Evolutionary conservation across 23 tunicate genomes (phyloP).

Genomic region (Ciona savignyi): DNA sequence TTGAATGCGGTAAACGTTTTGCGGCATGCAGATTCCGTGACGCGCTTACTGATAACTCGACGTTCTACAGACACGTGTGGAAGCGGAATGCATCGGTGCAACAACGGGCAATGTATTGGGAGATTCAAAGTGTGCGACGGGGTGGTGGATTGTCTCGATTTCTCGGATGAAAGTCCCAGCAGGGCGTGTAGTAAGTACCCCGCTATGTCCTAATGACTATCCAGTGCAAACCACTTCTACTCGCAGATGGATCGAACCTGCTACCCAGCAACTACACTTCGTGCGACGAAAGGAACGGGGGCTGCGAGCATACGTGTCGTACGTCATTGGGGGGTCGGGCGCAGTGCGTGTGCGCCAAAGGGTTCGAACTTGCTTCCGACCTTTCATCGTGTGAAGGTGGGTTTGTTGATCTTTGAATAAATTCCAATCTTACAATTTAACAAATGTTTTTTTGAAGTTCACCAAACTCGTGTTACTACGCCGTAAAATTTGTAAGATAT

Average conservation of each 20-base stretch:
- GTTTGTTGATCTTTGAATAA: too few species aligned
- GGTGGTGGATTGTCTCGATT: conserved; percentile 46
- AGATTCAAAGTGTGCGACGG: conserved; percentile 47
- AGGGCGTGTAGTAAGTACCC: conserved; percentile 43
- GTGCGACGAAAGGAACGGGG: conserved; percentile 32
- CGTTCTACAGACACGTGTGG: conserved; percentile 22
- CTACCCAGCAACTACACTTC: conserved; percentile 19
- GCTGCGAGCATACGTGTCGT: conserved; percentile 54
- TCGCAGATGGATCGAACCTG: conserved; percentile 14
- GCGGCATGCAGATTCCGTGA: background rate
- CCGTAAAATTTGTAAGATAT: too few species aligned
- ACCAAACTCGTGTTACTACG: too few species aligned
- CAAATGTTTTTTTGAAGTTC: too few species aligned
- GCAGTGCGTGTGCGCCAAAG: conserved; percentile 38
- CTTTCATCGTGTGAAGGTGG: conserved; percentile 44
- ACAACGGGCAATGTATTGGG: conserved; percentile 50
- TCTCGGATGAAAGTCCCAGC: conserved; percentile 61
- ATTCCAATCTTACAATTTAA: too few species aligned
- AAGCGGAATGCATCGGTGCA: conserved; percentile 34
- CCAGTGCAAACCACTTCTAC: too few species aligned
- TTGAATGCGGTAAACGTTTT: conserved; percentile 42
- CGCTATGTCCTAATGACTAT: background rate
- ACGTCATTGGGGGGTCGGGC: conserved; percentile 26
- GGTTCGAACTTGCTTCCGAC: conserved; percentile 39
- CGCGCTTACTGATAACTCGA: too few species aligned